Evolutionary conservation across 2,888 invertebrate genomes (phyloP), one percentile per base, ranked within the genome.

Genomic region (Ophion obscuratus): DNA sequence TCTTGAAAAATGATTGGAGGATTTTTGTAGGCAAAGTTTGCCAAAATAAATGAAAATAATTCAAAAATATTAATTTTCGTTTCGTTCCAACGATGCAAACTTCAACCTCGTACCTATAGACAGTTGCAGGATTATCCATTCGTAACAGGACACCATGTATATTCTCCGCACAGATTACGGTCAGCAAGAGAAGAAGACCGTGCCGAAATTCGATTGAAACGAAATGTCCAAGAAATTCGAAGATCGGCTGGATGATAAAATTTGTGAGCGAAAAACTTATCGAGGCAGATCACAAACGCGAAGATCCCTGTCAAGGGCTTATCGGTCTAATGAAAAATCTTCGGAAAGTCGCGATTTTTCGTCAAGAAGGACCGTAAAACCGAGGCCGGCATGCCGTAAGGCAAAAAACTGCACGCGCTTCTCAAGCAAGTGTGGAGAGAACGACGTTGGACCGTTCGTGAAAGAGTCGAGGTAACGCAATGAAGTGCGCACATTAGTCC

Each of bases 181-280:
- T 40, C 20, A 47, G 40, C 53, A 57, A n/a, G 47, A 36, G 47
- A 53, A 62, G 27, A 67, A 73, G 66, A 44, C 53, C 11, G 47
- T 68, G 61, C 10, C 53, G 11, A 53, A 68, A 68, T 27, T 68
- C 57, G 17, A 62, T 40, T 47, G 17, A 78, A 64, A 78, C 81
- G 85, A 78, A 75, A 85, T 85, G 85, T 85, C 74, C 67, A 44
- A 70, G 36, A 85, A 73, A 85, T 85, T 74, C 70, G 10, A 57
- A 31, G 68, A 61, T 74, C 24, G 53, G n/a, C 61, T 66, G 40
- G 53, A 78, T n/a, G 27, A 64, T 24, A 44, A 40, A 31, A 4
- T 57, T n/a, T 62, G 73, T 47, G 80, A 80, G 36, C 57, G 71
- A 67, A 71, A 76, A 67, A 47, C 66, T 31, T 24, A 27, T 59